Evolutionary conservation across 2,888 invertebrate species (phyloP).

Genomic region (Microchrysa polita): DNA sequence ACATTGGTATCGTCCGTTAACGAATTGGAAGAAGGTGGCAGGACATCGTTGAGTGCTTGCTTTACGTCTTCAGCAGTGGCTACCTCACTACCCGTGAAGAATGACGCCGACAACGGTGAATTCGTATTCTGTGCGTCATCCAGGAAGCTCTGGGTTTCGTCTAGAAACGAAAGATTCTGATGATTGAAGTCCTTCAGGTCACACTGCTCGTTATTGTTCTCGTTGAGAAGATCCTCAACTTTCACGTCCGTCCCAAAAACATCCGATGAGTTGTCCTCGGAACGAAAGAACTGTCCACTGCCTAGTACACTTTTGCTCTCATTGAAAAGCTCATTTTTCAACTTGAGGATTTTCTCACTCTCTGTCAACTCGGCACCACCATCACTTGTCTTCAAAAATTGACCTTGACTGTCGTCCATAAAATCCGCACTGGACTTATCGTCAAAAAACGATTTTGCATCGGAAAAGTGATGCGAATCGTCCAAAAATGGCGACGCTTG

Average conservation of each 20-base stretch:
- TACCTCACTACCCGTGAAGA: constrained; percentile 81
- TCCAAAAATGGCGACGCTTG: constrained; percentile 64
- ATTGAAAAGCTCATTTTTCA: constrained; percentile 57
- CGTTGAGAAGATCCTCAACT: constrained; percentile 61
- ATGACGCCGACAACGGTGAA: constrained; percentile 83
- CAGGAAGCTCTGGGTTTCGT: constrained; percentile 64
- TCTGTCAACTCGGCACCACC: constrained; percentile 56
- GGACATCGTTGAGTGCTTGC: constrained; percentile 84
- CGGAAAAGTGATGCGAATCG: constrained; percentile 61
- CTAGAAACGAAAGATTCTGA: constrained; percentile 63
- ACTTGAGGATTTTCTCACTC: constrained; percentile 62
- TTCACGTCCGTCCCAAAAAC: constrained; percentile 60
- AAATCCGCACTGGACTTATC: constrained; percentile 60
- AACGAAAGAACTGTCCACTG: constrained; percentile 55
- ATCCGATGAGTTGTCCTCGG: constrained; percentile 56
- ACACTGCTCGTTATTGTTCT: constrained; percentile 59
- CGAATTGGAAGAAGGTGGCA: constrained; percentile 68
- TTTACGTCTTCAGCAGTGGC: constrained; percentile 88
- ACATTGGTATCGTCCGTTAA: constrained; percentile 66
- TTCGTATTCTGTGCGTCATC: constrained; percentile 78
- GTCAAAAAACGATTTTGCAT: constrained; percentile 61
- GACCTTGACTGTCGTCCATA: constrained; percentile 54
- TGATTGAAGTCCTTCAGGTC: constrained; percentile 63
- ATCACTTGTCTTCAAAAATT: constrained; percentile 58
- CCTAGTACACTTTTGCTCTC: constrained; percentile 59